A percentile compares a stretch with the other conserved stretches of the same genome.
Evolutionary conservation across 2,113 vertebrate genomes (phyloP).

Genomic region (Thinocorus orbignyianus): DNA sequence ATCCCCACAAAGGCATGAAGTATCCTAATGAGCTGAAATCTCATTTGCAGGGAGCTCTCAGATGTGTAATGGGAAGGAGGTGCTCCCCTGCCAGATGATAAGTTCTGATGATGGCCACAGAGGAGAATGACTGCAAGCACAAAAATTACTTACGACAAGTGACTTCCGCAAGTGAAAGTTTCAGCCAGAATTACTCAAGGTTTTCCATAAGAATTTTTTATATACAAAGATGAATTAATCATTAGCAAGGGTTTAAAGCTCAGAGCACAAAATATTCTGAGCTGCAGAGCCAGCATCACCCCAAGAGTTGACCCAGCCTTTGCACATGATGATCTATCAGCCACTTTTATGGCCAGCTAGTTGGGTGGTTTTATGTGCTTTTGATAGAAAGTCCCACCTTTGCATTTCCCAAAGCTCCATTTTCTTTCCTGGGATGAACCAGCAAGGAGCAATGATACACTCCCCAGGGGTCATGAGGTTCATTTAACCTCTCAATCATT

Average conservation of each 20-base stretch:
- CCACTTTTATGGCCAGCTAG: neutral
- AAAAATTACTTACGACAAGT: rapidly evolving
- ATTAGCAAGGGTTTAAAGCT: neutral
- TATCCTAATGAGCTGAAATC: neutral
- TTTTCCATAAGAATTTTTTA: neutral
- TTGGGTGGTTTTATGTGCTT: neutral
- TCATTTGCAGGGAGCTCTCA: neutral
- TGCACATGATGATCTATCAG: neutral
- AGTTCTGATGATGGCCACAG: neutral
- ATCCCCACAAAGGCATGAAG: neutral
- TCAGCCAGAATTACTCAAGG: neutral
- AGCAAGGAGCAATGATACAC: neutral
- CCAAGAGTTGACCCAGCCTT: neutral
- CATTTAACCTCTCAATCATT: neutral
- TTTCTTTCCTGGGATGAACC: neutral
- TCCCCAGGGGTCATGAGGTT: neutral
- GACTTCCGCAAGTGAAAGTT: neutral
- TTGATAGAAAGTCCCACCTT: neutral
- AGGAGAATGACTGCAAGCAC: neutral
- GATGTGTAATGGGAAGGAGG: neutral
- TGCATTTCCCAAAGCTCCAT: neutral
- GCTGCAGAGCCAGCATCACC: neutral
- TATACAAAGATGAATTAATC: neutral
- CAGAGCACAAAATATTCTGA: neutral
- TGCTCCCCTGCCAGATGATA: neutral